A percentile compares a stretch with the other conserved stretches of the same genome.
Conservation (phyloP, 2,113 vertebrate genomes). For the Coryphaenoides rupestris region DNA sequence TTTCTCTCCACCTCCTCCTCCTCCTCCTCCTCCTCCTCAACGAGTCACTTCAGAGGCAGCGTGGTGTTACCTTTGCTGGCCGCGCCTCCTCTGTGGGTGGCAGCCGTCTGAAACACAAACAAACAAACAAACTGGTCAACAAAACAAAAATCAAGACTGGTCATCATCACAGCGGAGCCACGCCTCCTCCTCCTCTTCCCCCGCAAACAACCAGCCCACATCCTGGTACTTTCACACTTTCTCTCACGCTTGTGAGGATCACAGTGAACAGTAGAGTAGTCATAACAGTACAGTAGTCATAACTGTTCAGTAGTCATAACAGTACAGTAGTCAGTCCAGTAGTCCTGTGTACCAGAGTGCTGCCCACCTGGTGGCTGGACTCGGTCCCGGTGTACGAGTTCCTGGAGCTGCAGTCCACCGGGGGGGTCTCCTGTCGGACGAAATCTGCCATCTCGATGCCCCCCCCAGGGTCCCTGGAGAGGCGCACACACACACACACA, state of each 20-base stretch:
- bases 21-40: not conserved
- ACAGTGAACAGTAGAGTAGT: too few species aligned
- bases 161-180: not conserved
- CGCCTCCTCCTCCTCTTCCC: not conserved
- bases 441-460: slow-evolving; percentile 98
- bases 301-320: too few species aligned
- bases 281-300: too few species aligned
- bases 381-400: slow-evolving; percentile 96
- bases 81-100: slow-evolving; percentile 80
- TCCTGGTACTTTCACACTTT: too few species aligned
- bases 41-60: too few species aligned
- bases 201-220: too few species aligned
- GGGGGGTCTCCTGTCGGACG: slow-evolving; percentile 91
- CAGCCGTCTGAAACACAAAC: slow-evolving; percentile 73
- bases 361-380: slow-evolving; percentile 84
- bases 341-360: not conserved
- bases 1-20: not conserved
- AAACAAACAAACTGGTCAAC: slow-evolving; percentile 8
- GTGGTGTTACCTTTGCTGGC: slow-evolving; percentile 82
- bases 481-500: slow-evolving; percentile 17
- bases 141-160: slow-evolving; percentile 6
- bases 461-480: slow-evolving; percentile 89
- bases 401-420: slow-evolving; percentile 96
- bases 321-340: not conserved
- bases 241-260: too few species aligned